Conservation (phyloP, 2,888 invertebrate genomes). For the Volucella inflata region DNA sequence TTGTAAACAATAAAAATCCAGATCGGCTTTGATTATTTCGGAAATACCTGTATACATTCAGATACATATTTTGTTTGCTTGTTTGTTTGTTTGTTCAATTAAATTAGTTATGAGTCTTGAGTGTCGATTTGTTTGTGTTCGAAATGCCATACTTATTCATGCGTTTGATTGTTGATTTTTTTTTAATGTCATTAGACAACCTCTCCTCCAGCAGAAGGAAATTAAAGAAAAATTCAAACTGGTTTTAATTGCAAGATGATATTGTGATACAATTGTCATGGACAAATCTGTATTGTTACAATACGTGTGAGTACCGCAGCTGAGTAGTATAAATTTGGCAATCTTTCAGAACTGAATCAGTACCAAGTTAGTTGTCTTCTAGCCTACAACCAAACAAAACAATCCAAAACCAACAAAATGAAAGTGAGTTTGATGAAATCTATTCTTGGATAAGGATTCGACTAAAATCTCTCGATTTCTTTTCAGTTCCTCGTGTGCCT, state of each 20-base stretch:
- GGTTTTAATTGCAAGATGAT: slow-evolving; percentile 13
- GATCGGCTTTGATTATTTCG: no score
- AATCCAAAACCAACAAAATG: slow-evolving; percentile 27
- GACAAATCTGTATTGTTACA: slow-evolving; percentile 6
- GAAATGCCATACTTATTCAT: background rate
- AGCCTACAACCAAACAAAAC: slow-evolving; percentile 15
- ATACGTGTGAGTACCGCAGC: background rate
- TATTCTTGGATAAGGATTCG: no score
- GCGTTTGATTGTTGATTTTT: slow-evolving; percentile 5
- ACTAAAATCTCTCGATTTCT: background rate
- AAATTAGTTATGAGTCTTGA: background rate
- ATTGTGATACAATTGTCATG: background rate
- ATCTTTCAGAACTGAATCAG: slow-evolving; percentile 23
- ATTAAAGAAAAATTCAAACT: slow-evolving; percentile 18
- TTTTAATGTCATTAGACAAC: background rate
- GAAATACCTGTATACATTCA: no score
- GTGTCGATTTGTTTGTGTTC: slow-evolving; percentile 14
- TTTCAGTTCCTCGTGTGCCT: slow-evolving; percentile 65
- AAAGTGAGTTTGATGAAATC: slow-evolving; percentile 26
- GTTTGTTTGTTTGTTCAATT: slow-evolving; percentile 11
- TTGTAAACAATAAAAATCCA: no score
- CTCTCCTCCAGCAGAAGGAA: background rate
- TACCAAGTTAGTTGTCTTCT: slow-evolving; percentile 39
- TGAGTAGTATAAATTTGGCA: slow-evolving; percentile 39
- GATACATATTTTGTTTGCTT: no score